These are phyloP conservation scores for Ptychadena robeensis DNA, from an alignment of 2,797 vertebrate species.

Conservation along the genomic window DNA sequence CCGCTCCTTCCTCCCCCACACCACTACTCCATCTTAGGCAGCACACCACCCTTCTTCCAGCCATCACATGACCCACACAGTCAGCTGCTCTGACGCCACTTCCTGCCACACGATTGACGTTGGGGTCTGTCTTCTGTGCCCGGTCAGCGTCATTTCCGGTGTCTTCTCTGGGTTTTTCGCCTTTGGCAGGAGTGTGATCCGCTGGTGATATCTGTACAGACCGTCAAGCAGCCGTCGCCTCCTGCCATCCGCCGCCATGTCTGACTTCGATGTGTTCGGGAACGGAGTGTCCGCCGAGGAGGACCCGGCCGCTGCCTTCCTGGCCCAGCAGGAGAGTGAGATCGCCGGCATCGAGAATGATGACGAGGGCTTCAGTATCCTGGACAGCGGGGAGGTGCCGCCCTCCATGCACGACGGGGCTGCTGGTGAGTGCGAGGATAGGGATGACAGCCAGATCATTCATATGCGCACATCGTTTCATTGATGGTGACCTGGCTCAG, in stretches of 20 bases:
- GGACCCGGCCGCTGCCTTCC: constrained; percentile 90
- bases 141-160: neutral
- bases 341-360: constrained; percentile 95
- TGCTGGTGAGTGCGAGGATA: constrained; percentile 63
- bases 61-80: neutral
- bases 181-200: constrained; percentile 6
- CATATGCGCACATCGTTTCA: no score
- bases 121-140: neutral
- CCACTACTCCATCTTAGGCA: neutral
- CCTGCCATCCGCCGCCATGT: constrained; percentile 63
- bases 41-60: neutral
- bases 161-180: neutral
- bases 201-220: neutral
- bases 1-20: no score
- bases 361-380: constrained; percentile 92
- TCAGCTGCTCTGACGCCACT: constrained; percentile 15
- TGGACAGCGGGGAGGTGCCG: constrained; percentile 88
- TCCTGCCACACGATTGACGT: constrained; percentile 19
- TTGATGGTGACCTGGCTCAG: no score
- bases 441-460: neutral
- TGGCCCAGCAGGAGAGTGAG: constrained; percentile 94
- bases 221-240: neutral
- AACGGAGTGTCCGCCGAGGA: constrained; percentile 83
- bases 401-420: constrained; percentile 71
- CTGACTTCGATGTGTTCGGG: constrained; percentile 74